A percentile compares a stretch with the other conserved stretches of the same genome.
phyloP scores from a whole-genome alignment of 2,888 invertebrate genomes.

The Vanessa cardui region DNA sequence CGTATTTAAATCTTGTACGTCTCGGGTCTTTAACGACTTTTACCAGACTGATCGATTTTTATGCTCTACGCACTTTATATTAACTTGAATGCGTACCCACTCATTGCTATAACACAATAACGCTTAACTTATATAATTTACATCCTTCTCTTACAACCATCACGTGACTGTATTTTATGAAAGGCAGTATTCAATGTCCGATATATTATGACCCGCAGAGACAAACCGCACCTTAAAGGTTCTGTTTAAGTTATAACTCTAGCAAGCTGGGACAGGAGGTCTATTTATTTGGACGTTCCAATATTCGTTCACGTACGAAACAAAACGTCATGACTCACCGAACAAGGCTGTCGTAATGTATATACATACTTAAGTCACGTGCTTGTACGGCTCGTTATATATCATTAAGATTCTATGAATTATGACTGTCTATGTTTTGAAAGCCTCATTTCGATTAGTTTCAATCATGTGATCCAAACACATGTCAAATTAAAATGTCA shows the following conservation, averaged over 20 bases:
- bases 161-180: slow-evolving; percentile 65
- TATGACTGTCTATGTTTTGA: slow-evolving; percentile 17
- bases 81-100: background rate
- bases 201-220: slow-evolving; percentile 18
- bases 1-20: too few species aligned
- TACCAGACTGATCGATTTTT: background rate
- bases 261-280: slow-evolving; percentile 29
- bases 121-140: slow-evolving; percentile 12
- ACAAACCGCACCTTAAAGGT: slow-evolving; percentile 5
- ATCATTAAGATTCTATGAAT: slow-evolving; percentile 23
- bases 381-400: slow-evolving; percentile 29
- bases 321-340: slow-evolving; percentile 40
- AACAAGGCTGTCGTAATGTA: slow-evolving; percentile 42
- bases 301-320: slow-evolving; percentile 26
- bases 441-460: slow-evolving; percentile 15
- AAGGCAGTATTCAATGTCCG: slow-evolving; percentile 33
- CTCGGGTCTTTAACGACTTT: background rate
- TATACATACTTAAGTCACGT: slow-evolving; percentile 42
- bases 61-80: background rate
- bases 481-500: too few species aligned
- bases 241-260: slow-evolving; percentile 1
- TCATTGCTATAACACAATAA: slow-evolving; percentile 6
- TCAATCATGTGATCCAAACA: background rate
- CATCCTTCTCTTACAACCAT: slow-evolving; percentile 37
- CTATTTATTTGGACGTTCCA: slow-evolving; percentile 36